Evolutionary conservation across 2,113 vertebrate species (phyloP).

Genomic region (Miniopterus natalensis): DNA sequence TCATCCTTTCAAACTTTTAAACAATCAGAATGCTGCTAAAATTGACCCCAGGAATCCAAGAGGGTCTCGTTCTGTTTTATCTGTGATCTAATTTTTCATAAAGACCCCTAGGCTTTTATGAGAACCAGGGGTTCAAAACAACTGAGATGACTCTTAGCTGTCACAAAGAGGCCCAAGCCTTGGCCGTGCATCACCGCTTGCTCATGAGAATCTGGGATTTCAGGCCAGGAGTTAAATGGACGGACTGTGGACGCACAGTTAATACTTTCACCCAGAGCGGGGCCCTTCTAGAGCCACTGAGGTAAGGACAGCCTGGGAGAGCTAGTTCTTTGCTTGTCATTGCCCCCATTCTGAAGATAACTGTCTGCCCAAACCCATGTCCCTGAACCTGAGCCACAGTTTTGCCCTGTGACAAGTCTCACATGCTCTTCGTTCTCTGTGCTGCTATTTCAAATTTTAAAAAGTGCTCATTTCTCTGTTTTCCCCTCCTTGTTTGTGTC

Average conservation of each 20-base stretch:
- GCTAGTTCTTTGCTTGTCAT: neutral
- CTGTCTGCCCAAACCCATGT: neutral
- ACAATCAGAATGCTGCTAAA: neutral
- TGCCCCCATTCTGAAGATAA: neutral
- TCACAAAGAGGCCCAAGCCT: slow-evolving; percentile 18
- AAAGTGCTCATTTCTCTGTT: neutral
- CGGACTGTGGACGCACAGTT: neutral
- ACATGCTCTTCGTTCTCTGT: neutral
- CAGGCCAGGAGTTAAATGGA: neutral
- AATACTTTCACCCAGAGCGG: neutral
- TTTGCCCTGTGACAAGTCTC: neutral
- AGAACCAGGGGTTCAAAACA: slow-evolving; percentile 45
- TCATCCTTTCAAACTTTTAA: neutral
- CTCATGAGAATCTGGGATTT: neutral
- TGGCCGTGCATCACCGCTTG: neutral
- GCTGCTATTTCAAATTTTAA: neutral
- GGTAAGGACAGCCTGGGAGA: neutral
- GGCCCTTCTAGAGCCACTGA: neutral
- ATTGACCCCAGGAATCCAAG: neutral
- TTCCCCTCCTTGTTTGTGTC: slow-evolving; percentile 43
- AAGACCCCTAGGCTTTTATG: slow-evolving; percentile 13
- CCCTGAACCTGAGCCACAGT: neutral
- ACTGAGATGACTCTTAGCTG: neutral
- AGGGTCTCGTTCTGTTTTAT: neutral
- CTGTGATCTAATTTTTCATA: neutral